Percentiles rank a stretch among this genome's conserved stretches.
Conservation (phyloP, 2,888 invertebrate species). For the Cactoblastis cactorum region DNA sequence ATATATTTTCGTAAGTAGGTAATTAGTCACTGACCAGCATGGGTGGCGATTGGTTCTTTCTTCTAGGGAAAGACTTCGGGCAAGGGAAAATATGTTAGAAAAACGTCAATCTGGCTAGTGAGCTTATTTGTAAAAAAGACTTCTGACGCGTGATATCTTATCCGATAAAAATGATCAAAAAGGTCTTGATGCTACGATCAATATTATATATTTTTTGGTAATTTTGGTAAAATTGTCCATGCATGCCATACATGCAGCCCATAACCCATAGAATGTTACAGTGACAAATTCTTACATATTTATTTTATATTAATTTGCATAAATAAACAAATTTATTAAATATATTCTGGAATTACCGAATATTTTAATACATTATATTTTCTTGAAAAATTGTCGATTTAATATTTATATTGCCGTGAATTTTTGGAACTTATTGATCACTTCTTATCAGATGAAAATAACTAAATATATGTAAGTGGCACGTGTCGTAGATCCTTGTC, state of each 20-base stretch:
- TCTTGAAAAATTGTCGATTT: background rate
- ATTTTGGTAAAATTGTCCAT: too few species aligned
- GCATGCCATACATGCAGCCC: background rate
- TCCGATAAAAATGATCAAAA: background rate
- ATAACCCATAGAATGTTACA: too few species aligned
- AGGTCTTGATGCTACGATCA: background rate
- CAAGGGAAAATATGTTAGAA: background rate
- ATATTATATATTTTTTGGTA: too few species aligned
- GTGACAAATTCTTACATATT: too few species aligned
- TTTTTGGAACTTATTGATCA: background rate
- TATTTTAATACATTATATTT: background rate
- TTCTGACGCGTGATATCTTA: background rate
- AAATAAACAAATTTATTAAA: too few species aligned
- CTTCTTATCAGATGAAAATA: background rate
- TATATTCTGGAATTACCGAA: too few species aligned
- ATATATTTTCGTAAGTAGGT: constrained; percentile 11
- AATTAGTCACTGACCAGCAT: constrained; percentile 3
- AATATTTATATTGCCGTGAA: background rate
- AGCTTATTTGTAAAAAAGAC: constrained; percentile 21
- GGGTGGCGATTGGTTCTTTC: constrained; percentile 1
- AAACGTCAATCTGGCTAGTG: constrained; percentile 20
- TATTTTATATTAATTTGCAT: too few species aligned
- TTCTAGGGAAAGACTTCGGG: background rate
- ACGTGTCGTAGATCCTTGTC: constrained; percentile 6
- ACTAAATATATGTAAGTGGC: background rate